Evolutionary conservation across 2,113 vertebrate genomes (phyloP), one percentile per base, ranked within the genome.

Genomic region (Semicossyphus pulcher): DNA sequence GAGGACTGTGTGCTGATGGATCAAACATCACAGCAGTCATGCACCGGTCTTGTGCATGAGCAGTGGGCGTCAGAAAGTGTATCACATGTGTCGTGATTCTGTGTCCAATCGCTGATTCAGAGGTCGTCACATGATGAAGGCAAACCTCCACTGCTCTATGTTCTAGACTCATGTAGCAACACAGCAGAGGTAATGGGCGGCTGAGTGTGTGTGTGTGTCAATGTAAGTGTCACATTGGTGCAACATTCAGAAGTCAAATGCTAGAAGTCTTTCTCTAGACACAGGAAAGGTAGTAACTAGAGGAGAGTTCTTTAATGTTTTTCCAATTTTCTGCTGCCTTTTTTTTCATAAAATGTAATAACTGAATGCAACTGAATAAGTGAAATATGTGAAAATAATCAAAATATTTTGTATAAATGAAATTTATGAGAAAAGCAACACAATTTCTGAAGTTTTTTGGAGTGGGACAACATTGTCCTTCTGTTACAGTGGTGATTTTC

Each of bases 161-260:
- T 41, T 14, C 7, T 5, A 3, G 37, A 48, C 61, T 15, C 21
- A 21, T 20, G 59, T 18, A 64, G 21, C 37, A 71, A 34, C 10
- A 56, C 28, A 10, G 2, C 14, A 18, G 4, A 48, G 39, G 32
- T 10, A 8, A 21, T 9, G 36, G 25, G 21, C 26, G 31, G 42
- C 15, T 61, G 48, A 37, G 20, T 34, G 25, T 34, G 52, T 37
- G 44, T 34, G 59, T 54, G 47, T 23, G 53, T 28, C 65, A 28
- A 48, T 48, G n/a, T 37, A 15, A n/a, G 42, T 48, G 10, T 57
- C 48, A 80, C 65, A 20, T 0, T 56, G 54, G 76, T 83, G 91
- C 65, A 61, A 89, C 86, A 92, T 90, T 91, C 84, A 81, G 16
- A 80, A 70, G 58, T 16, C 48, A n/a, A 20, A 41, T 2, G 80